Conservation (phyloP, 2,113 vertebrate genomes). For the Aptenodytes patagonicus region DNA sequence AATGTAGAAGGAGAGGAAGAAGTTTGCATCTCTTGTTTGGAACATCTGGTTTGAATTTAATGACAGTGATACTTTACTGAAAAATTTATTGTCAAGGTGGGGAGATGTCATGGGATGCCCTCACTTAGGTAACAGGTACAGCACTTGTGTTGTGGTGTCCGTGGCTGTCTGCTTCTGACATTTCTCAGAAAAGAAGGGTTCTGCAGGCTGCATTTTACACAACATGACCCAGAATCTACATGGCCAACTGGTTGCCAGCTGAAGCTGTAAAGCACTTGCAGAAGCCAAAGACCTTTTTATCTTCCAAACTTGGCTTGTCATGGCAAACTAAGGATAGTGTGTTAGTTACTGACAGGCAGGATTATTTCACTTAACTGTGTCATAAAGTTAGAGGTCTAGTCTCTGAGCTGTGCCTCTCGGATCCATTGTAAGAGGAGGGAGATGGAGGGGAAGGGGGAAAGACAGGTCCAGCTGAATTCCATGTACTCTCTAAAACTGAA, state of each 20-base stretch:
- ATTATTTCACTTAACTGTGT: neutral
- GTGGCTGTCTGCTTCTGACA: neutral
- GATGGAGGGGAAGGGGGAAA: neutral
- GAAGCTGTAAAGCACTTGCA: neutral
- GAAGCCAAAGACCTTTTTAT: neutral
- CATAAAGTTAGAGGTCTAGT: neutral
- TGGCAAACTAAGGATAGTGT: neutral
- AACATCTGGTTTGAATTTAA: conserved; percentile 86
- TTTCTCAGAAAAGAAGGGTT: neutral
- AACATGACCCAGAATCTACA: neutral
- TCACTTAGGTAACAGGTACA: conserved; percentile 76
- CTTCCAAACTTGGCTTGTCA: neutral
- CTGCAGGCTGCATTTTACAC: neutral
- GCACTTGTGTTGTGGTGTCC: accelerated
- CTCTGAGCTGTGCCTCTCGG: neutral
- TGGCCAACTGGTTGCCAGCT: neutral
- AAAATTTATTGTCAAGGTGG: conserved; percentile 78
- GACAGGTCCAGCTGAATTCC: neutral
- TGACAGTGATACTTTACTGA: conserved; percentile 80
- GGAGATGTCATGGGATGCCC: conserved; percentile 76
- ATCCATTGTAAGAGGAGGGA: neutral
- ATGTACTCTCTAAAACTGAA: neutral
- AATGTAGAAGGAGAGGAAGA: conserved; percentile 77
- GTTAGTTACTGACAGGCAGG: neutral
- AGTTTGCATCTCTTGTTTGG: conserved; percentile 82